Evolutionary conservation across 92 coral and sea anemone species (phyloP).

Genomic region (Galaxea fascicularis): DNA sequence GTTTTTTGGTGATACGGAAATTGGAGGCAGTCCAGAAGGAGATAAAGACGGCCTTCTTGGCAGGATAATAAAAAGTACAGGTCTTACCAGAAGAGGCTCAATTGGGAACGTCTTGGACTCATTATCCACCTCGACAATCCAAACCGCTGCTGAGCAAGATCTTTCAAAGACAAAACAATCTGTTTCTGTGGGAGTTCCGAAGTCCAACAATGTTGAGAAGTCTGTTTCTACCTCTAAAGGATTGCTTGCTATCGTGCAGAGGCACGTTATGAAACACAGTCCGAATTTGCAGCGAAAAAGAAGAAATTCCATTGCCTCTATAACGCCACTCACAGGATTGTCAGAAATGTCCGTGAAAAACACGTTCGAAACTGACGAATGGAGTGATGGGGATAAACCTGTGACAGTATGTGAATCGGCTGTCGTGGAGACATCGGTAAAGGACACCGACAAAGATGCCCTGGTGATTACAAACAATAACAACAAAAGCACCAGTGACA

Average conservation of each 20-base stretch:
- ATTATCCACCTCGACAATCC: constrained; percentile 5
- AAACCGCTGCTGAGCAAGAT: not conserved
- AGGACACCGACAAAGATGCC: not conserved
- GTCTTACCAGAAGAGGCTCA: constrained; percentile 41
- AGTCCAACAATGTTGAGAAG: not conserved
- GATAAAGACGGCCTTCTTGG: constrained; percentile 8
- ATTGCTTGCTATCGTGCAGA: constrained; percentile 27
- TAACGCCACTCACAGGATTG: constrained; percentile 64
- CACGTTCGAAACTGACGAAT: constrained; percentile 25
- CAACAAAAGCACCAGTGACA: not conserved
- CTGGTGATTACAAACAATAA: too few relatives aligned
- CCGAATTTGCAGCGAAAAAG: constrained; percentile 26
- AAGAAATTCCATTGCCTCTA: constrained; percentile 63
- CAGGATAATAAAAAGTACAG: constrained; percentile 28
- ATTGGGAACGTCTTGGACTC: constrained; percentile 40
- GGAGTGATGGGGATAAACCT: not conserved
- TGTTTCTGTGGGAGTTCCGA: not conserved
- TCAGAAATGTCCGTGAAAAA: constrained; percentile 44
- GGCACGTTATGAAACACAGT: constrained; percentile 16
- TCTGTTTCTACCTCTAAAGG: constrained; percentile 8
- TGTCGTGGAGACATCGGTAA: not conserved
- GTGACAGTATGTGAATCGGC: not conserved
- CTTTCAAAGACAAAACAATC: not conserved
- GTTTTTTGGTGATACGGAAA: not conserved
- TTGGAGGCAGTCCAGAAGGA: not conserved